Evolutionary conservation across 2,888 invertebrate genomes (phyloP).

Genomic region (Lottia gigantea): DNA sequence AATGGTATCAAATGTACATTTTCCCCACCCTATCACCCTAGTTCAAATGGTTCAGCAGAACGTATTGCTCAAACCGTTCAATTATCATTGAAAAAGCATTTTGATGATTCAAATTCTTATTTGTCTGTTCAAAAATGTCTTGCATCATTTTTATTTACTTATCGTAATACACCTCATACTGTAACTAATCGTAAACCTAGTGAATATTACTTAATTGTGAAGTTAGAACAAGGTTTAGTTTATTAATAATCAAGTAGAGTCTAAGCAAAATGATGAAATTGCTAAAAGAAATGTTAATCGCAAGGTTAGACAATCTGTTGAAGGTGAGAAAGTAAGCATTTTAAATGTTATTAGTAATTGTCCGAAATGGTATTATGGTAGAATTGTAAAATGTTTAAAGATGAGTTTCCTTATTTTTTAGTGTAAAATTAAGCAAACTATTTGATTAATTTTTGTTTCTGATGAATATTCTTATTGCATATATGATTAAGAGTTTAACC

Average conservation of each 20-base stretch:
- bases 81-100: constrained; percentile 11
- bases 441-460: no score
- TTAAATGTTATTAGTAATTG: background rate
- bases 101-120: background rate
- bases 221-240: background rate
- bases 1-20: constrained; percentile 30
- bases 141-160: constrained; percentile 1
- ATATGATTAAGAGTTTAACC: no score
- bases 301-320: background rate
- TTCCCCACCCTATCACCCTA: constrained; percentile 38
- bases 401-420: no score
- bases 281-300: constrained; percentile 2
- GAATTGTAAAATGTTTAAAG: background rate
- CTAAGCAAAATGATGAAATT: background rate
- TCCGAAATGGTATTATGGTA: constrained; percentile 2
- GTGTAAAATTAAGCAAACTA: no score
- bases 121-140: background rate
- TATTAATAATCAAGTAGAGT: background rate
- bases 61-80: constrained; percentile 36
- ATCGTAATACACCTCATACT: constrained; percentile 13
- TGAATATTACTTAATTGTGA: constrained; percentile 1
- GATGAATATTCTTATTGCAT: no score
- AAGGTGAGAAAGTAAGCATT: background rate
- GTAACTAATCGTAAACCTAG: background rate
- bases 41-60: constrained; percentile 32